A percentile compares a stretch with the other conserved stretches of the same genome.
Evolutionary conservation across 30 jellyfish, hydroid and myxozoan species (phyloP).

Genomic region (Rhopilema esculentum): DNA sequence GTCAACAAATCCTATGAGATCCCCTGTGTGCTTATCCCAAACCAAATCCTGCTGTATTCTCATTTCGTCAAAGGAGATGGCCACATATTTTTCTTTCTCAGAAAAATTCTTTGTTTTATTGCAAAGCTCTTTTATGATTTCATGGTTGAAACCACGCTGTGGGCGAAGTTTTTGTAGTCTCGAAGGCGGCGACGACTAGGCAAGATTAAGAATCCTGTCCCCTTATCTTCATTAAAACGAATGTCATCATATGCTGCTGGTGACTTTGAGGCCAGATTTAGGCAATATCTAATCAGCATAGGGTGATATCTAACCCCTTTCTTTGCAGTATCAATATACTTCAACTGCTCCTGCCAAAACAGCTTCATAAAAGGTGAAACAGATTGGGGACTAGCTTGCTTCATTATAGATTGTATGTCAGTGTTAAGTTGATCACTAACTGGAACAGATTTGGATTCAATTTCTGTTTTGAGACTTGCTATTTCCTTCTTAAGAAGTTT

Average conservation of each 20-base stretch:
- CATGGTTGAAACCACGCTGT: not conserved
- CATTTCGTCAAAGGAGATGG: slow-evolving; percentile 79
- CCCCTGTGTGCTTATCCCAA: slow-evolving; percentile 90
- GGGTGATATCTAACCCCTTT: slow-evolving; percentile 83
- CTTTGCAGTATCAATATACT: slow-evolving; percentile 33
- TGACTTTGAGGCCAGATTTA: not conserved
- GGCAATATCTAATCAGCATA: slow-evolving; percentile 66
- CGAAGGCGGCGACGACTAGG: slow-evolving; percentile 10
- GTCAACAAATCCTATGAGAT: slow-evolving; percentile 69
- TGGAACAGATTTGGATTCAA: slow-evolving; percentile 5
- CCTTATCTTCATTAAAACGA: slow-evolving; percentile 7
- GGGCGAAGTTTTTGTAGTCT: not conserved
- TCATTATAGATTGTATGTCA: slow-evolving; percentile 38
- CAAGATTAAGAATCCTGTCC: slow-evolving; percentile 12
- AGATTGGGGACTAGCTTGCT: slow-evolving; percentile 2
- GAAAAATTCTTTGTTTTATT: not conserved
- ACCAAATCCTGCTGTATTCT: slow-evolving; percentile 75
- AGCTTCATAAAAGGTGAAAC: slow-evolving; percentile 79
- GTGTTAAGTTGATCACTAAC: slow-evolving; percentile 17
- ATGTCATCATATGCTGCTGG: slow-evolving; percentile 3
- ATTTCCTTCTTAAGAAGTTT: slow-evolving; percentile 44
- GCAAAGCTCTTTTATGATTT: not conserved
- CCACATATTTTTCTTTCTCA: slow-evolving; percentile 2
- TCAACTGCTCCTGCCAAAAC: slow-evolving; percentile 87
- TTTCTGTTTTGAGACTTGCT: slow-evolving; percentile 35